Percentiles rank a stretch among this genome's conserved stretches.
Evolutionary conservation across 2,113 vertebrate species (phyloP).

Genomic region (Megalops atlanticus): DNA sequence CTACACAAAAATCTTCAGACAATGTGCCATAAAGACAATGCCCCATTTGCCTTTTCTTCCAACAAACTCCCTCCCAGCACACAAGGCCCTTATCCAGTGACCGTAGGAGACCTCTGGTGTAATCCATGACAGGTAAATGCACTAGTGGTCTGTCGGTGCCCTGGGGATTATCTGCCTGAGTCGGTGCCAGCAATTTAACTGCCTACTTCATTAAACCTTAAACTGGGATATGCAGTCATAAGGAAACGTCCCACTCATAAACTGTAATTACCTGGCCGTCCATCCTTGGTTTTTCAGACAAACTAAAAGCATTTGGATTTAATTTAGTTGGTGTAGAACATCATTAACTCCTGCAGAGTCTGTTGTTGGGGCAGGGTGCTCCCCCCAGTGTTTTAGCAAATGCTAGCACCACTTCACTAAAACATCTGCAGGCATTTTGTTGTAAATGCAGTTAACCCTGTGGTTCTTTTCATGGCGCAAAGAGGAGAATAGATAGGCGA

Average conservation of each 20-base stretch:
- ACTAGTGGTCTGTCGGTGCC: neutral
- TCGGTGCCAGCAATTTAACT: neutral
- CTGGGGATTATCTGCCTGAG: neutral
- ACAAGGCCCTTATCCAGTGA: too few relatives aligned
- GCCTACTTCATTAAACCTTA: slow-evolving; percentile 12
- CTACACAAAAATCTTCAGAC: slow-evolving; percentile 34
- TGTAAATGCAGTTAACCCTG: neutral
- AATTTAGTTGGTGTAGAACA: neutral
- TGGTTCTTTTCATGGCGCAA: neutral
- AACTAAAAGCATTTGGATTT: neutral
- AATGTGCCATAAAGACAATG: slow-evolving; percentile 34
- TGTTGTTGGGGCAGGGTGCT: neutral
- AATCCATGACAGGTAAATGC: neutral
- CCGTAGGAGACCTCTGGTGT: neutral
- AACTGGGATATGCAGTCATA: neutral
- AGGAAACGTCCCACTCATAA: slow-evolving; percentile 7
- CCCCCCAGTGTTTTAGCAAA: neutral
- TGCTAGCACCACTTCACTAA: neutral
- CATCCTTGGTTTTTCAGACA: neutral
- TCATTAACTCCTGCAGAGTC: neutral
- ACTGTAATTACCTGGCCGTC: neutral
- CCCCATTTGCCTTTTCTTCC: neutral
- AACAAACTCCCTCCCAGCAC: neutral
- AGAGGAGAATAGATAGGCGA: neutral
- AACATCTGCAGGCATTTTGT: neutral